A percentile compares a stretch with the other conserved stretches of the same genome.
Evolutionary conservation across 1,140 invertebrate genomes (phyloP).

Genomic region (Argopecten irradians): DNA sequence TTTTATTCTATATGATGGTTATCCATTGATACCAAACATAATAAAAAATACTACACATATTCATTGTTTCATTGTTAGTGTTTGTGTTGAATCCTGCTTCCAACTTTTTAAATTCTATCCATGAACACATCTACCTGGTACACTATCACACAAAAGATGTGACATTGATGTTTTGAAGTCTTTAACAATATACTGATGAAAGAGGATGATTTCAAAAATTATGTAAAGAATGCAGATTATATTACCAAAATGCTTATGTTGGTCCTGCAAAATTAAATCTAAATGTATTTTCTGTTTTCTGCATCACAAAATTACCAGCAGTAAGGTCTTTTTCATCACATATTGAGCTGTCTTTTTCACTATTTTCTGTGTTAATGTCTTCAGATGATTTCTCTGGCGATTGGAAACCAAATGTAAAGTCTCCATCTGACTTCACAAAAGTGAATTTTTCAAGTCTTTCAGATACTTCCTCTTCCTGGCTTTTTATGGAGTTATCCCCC

Average conservation of each 20-base stretch:
- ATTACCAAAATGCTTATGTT: neutral
- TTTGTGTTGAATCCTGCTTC: neutral
- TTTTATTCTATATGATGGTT: neutral
- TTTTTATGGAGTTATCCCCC: neutral
- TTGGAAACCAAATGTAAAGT: neutral
- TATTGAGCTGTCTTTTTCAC: neutral
- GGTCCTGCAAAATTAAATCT: constrained; percentile 35
- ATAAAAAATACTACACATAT: neutral
- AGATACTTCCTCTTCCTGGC: neutral
- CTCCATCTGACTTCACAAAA: neutral
- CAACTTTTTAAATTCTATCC: neutral
- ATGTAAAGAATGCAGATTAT: neutral
- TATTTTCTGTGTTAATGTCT: neutral
- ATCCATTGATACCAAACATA: neutral
- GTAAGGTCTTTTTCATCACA: neutral
- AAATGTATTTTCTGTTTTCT: constrained; percentile 34
- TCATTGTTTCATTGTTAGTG: too few species aligned
- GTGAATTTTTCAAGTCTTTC: neutral
- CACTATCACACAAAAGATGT: too few species aligned
- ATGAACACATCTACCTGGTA: too few species aligned
- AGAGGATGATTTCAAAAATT: too few species aligned
- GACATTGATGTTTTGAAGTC: too few species aligned
- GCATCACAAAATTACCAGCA: constrained; percentile 27
- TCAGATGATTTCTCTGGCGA: neutral
- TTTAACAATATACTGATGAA: too few species aligned